phyloP scores from a whole-genome alignment of 2,888 invertebrate genomes.

The Agrotis exclamationis region DNA sequence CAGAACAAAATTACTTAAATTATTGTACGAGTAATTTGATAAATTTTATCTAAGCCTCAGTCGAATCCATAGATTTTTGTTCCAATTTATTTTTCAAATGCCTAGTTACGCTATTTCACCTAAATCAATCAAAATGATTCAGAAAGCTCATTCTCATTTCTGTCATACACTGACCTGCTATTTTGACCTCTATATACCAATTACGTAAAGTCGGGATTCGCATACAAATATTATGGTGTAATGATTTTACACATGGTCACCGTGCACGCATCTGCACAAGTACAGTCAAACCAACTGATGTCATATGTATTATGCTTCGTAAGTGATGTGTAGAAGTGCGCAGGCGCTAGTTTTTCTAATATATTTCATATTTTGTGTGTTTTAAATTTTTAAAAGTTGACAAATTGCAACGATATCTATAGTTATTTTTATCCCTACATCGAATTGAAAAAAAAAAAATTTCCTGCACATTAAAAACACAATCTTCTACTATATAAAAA shows the following conservation, averaged over 20 bases:
- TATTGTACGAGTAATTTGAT: neutral
- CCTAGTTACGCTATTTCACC: neutral
- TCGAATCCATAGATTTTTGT: neutral
- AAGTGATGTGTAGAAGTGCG: neutral
- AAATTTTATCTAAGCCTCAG: neutral
- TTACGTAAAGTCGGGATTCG: slow-evolving; percentile 29
- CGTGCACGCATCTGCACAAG: slow-evolving; percentile 12
- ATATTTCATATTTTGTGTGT: too few relatives aligned
- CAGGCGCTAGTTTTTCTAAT: neutral
- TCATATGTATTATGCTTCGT: neutral
- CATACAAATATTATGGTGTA: slow-evolving; percentile 47
- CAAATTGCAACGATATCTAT: too few relatives aligned
- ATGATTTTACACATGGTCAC: slow-evolving; percentile 20
- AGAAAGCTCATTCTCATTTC: slow-evolving; percentile 30
- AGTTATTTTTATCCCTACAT: too few relatives aligned
- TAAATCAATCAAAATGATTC: neutral
- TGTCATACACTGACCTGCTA: slow-evolving; percentile 43
- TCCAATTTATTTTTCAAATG: too few relatives aligned
- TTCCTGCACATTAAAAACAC: too few relatives aligned
- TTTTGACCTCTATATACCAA: slow-evolving; percentile 46
- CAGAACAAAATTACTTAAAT: neutral
- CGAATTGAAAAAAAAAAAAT: too few relatives aligned
- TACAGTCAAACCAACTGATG: slow-evolving; percentile 10
- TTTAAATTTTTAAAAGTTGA: too few relatives aligned
- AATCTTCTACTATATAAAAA: too few relatives aligned